Base-by-base conservation (phyloP, 2,113 vertebrate genomes). In the Neodontobutis hainanensis region DNA sequence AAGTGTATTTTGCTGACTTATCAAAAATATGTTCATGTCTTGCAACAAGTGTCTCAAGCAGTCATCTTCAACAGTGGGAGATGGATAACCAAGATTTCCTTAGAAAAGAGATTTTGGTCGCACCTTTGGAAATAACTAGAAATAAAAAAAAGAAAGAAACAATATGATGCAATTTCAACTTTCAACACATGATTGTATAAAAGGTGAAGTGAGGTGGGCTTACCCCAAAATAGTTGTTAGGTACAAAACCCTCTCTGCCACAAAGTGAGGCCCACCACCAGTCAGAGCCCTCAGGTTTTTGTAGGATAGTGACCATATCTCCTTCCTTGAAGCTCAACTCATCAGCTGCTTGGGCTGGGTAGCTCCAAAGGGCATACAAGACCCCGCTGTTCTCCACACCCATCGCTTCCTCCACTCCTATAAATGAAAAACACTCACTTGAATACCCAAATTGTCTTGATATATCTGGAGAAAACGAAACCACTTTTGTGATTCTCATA, bases 221-320 rank as follows among this genome's bases (percentile, higher is more conserved):
- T 81, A 96, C 96, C 92, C 95, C 96, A 11, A 97, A 96, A 75
- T 95, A 95, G 91, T 96, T 98, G 5, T 91, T 92, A 6, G 96
- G 95, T 15, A 96, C 94, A 0, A 95, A 94, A 14, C 96, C 96
- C 86, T 98, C 94, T 36, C 92, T 91, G 50, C 95, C 95, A 0
- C 91, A 95, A 35, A 96, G 93, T 0, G 94, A 85, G 0, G 95
- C 95, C 95, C 93, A 96, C 95, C 95, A 97, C 95, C 95, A 96
- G 65, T 92, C 90, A 0, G 90, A 87, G 11, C 92, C 93, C 11
- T 95, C 94, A 0, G 92, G 90, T 40, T 94, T 93, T 67, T 94
- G 91, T 68, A 97, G 93, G 78, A 97, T 94, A 0, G 95, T 98
- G 50, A 97, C 91, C 1, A 95, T 92, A 77, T 98, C 94, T 9